Evolutionary conservation across 1,140 invertebrate genomes (phyloP), one percentile per base, ranked within the genome.

Genomic region (Oreohelix idahoensis): DNA sequence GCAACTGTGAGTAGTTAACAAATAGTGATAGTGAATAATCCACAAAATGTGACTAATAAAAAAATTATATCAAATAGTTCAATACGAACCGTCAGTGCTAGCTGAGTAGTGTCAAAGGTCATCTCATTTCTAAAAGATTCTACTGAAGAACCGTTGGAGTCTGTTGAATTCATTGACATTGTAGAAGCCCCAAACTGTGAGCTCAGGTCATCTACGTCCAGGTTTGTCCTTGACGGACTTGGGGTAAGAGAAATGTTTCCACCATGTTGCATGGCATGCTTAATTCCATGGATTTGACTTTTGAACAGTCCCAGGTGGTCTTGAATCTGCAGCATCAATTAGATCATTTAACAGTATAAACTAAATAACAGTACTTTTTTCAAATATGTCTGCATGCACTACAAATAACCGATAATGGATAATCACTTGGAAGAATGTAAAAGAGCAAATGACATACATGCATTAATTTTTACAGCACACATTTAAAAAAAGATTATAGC

Each of bases 221-320:
- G 63, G 17, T 29, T 10, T 32, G 29, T 10, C 8, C 29, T 66
- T 29, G 63, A 66, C 0, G n/a, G n/a, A 23, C 63, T 66, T 29
- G 63, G 29, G 8, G 29, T 32, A 2, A 66, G 29, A 8, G 63
- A 35, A 0, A 2, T 1, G 17, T 8, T 66, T 5, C 42, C 71
- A 29, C 71, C 71, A 26, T 73, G 38, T 23, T 29, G 71, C 36
- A 73, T 39, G 36, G 5, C 36, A 32, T 58, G 17, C 36, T 79
- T 79, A 23, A 79, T 79, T 8, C n/a, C 8, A 15, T 35, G 1
- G 51, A 79, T 79, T n/a, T 79, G 77, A 32, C 38, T 26, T 26
- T 39, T 66, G 58, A 39, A 79, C 51, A 79, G 58, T 26, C 77
- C 77, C 1, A 79, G 38, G 36, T 79, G 77, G 1, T 69, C 39